Evolutionary conservation across 2,888 invertebrate species (phyloP).

Genomic region (Yponomeuta plumbellus): DNA sequence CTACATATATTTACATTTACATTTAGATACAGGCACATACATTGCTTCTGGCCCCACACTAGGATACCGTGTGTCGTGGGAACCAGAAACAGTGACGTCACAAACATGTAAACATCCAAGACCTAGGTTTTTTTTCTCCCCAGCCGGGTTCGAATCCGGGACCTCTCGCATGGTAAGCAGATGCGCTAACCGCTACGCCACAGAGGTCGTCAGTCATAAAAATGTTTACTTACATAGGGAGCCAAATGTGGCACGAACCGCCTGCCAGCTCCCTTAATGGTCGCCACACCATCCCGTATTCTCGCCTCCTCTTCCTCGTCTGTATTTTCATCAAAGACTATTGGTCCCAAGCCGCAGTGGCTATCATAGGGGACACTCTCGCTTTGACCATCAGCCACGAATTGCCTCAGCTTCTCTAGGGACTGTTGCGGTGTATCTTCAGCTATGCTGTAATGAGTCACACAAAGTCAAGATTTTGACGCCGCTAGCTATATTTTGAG

Average conservation of each 20-base stretch:
- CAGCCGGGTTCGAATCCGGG: no score
- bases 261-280: slow-evolving; percentile 36
- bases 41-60: no score
- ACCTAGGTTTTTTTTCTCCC: no score
- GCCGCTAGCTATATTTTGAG: no score
- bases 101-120: no score
- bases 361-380: slow-evolving; percentile 52
- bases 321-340: slow-evolving; percentile 30
- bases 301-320: slow-evolving; percentile 34
- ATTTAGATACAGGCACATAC: no score
- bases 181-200: background rate
- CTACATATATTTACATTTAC: no score
- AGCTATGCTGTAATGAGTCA: slow-evolving; percentile 44
- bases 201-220: no score
- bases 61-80: no score
- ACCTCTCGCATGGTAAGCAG: no score
- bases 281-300: slow-evolving; percentile 27
- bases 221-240: slow-evolving; percentile 53
- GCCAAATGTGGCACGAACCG: slow-evolving; percentile 58
- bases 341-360: slow-evolving; percentile 51
- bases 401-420: slow-evolving; percentile 35
- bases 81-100: no score
- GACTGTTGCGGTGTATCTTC: slow-evolving; percentile 28
- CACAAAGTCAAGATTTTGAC: no score
- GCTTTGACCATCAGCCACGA: slow-evolving; percentile 34